A percentile compares a stretch with the other conserved stretches of the same genome.
phyloP scores from a whole-genome alignment of 2,113 vertebrate genomes.

The Pogona vitticeps region DNA sequence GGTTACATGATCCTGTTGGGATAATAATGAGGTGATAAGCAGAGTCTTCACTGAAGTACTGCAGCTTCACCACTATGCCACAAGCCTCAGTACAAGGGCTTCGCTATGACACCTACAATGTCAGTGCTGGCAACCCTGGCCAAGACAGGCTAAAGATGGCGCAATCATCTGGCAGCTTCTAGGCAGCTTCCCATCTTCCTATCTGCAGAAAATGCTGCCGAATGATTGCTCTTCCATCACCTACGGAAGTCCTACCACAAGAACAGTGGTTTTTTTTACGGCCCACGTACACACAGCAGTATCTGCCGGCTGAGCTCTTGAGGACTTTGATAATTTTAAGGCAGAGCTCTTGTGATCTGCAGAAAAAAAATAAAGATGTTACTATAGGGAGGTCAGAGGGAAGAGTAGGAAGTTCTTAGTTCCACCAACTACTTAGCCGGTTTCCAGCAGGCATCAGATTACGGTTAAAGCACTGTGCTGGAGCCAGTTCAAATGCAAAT shows the following conservation, averaged over 20 bases:
- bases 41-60: no score
- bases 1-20: no score
- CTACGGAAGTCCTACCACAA: not conserved
- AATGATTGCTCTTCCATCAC: not conserved
- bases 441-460: conserved; percentile 87
- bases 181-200: no score
- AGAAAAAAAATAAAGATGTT: conserved; percentile 63
- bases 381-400: conserved; percentile 69
- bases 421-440: conserved; percentile 76
- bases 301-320: conserved; percentile 42
- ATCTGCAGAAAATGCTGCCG: conserved; percentile 20
- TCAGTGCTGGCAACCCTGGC: no score
- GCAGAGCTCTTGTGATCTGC: conserved; percentile 70
- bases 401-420: conserved; percentile 86
- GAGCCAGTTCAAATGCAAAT: conserved; percentile 97
- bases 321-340: conserved; percentile 69
- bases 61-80: no score
- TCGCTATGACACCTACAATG: no score
- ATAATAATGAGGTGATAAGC: no score
- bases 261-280: conserved; percentile 33
- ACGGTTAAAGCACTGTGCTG: conserved; percentile 85
- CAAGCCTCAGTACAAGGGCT: no score
- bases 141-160: no score
- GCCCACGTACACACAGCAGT: conserved; percentile 11
- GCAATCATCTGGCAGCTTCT: no score